Evolutionary conservation across 2,797 vertebrate genomes (phyloP).

Genomic region (Rhynchonycteris naso): DNA sequence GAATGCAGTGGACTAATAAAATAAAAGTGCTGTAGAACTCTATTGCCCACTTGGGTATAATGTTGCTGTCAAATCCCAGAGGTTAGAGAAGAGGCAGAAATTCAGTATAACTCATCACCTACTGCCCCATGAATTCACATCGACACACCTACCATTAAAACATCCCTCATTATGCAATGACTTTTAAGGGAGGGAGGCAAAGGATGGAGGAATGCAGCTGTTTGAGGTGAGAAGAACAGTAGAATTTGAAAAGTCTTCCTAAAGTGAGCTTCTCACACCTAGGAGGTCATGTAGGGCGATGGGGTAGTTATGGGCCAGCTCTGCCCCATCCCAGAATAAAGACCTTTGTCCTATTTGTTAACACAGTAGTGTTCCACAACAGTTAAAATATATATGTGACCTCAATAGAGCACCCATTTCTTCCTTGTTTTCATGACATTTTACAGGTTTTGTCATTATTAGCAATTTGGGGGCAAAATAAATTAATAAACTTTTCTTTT

Average conservation of each 20-base stretch:
- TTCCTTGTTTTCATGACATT: background rate
- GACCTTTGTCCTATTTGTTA: background rate
- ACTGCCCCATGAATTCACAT: background rate
- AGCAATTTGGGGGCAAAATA: background rate
- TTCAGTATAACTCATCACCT: background rate
- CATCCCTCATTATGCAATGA: background rate
- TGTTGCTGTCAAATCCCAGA: background rate
- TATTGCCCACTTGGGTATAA: background rate
- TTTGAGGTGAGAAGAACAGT: background rate
- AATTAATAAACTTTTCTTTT: background rate
- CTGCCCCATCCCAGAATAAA: background rate
- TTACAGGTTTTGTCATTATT: background rate
- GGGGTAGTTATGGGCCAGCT: background rate
- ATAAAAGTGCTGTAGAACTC: background rate
- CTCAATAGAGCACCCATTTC: background rate
- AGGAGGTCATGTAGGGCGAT: rapidly evolving
- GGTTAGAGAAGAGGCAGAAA: background rate
- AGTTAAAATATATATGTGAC: background rate
- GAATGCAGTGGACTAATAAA: background rate
- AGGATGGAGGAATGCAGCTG: background rate
- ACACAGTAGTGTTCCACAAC: background rate
- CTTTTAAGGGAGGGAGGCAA: background rate
- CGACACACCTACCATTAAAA: background rate
- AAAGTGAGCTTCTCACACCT: background rate
- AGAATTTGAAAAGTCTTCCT: background rate